These are phyloP conservation scores for Cephus pulcher DNA, from an alignment of 2,888 invertebrate species.

Conservation along the genomic window DNA sequence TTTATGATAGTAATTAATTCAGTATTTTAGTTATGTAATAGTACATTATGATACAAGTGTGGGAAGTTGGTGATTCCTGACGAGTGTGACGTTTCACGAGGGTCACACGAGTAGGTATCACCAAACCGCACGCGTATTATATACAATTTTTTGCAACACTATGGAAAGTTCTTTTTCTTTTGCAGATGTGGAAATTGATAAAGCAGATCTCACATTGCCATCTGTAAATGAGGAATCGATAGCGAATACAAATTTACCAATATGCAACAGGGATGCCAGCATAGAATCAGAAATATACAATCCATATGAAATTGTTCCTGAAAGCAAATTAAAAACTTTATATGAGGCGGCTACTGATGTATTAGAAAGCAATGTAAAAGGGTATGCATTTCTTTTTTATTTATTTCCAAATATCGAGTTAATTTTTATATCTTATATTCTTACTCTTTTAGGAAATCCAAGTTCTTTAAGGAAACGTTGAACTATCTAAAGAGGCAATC, in stretches of 20 bases:
- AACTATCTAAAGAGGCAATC: slow-evolving; percentile 30
- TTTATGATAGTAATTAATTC: not conserved
- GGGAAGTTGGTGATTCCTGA: no score
- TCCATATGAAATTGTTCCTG: slow-evolving; percentile 56
- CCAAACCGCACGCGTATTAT: no score
- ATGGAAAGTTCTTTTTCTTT: slow-evolving; percentile 12
- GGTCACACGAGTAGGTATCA: no score
- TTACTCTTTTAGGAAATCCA: slow-evolving; percentile 35
- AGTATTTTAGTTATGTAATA: not conserved
- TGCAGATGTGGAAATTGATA: slow-evolving; percentile 43
- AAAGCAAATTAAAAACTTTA: slow-evolving; percentile 48
- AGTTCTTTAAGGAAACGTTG: slow-evolving; percentile 43
- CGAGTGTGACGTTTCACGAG: no score
- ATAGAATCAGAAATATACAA: slow-evolving; percentile 54
- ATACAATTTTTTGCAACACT: no score
- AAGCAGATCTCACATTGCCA: slow-evolving; percentile 31
- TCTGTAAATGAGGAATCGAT: slow-evolving; percentile 32
- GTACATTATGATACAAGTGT: no score
- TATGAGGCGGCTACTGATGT: slow-evolving; percentile 39
- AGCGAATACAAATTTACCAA: slow-evolving; percentile 38
- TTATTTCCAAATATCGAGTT: not conserved
- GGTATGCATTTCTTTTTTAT: slow-evolving; percentile 33
- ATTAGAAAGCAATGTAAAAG: slow-evolving; percentile 32
- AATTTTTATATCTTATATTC: slow-evolving; percentile 13
- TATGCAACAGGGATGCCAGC: slow-evolving; percentile 56